Conservation (phyloP, 2,797 vertebrate species). For the Oreonectes daqikongensis region DNA sequence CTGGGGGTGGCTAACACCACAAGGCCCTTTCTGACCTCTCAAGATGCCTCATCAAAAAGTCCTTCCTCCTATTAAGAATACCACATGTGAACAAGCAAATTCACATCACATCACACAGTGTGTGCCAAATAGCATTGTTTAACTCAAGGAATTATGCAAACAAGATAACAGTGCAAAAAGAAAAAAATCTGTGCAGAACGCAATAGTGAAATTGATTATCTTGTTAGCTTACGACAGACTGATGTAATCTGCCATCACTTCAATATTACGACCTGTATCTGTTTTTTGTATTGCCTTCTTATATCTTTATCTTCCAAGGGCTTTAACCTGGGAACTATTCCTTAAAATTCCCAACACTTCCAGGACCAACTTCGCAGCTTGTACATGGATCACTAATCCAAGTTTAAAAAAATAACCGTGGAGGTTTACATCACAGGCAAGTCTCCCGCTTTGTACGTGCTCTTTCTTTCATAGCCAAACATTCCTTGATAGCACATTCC, state of each 20-base stretch:
- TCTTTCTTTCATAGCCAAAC: not conserved
- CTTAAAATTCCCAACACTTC: not conserved
- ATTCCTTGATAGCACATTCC: conserved; percentile 33
- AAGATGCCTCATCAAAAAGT: not conserved
- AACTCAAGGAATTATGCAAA: not conserved
- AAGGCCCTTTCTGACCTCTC: conserved; percentile 20
- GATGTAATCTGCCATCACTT: not conserved
- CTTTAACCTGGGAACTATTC: not conserved
- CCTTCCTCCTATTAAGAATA: not conserved
- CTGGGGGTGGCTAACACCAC: conserved; percentile 38
- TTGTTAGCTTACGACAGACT: not conserved
- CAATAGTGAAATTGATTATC: not conserved
- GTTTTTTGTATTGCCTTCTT: not conserved
- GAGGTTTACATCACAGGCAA: not conserved
- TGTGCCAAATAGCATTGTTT: not conserved
- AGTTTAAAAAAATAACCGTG: not conserved
- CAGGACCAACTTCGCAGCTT: not conserved
- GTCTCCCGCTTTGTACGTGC: conserved; percentile 1
- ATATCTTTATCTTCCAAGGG: not conserved
- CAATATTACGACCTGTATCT: not conserved
- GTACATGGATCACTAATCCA: not conserved
- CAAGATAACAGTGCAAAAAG: not conserved
- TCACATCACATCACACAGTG: not conserved
- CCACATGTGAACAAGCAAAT: not conserved
- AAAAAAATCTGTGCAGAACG: not conserved